These are phyloP conservation scores for Pseudobourletiella spinata DNA, from an alignment of 1,140 invertebrate species.

Conservation along the genomic window DNA sequence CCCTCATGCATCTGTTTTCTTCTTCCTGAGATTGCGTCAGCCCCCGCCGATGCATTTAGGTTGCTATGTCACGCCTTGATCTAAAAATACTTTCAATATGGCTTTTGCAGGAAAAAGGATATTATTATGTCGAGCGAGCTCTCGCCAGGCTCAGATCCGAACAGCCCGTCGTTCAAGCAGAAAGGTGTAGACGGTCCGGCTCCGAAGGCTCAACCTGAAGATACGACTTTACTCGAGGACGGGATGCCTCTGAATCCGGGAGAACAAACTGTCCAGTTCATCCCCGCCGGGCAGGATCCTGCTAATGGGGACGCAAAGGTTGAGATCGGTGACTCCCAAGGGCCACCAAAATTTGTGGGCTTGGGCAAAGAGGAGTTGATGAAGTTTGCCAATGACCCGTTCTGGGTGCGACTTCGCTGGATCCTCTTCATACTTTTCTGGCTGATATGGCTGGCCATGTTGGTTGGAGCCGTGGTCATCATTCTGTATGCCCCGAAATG, in stretches of 20 bases:
- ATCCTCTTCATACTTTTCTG: conserved; percentile 76
- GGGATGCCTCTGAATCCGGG: conserved; percentile 28
- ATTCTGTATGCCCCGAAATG: conserved; percentile 78
- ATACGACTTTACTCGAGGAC: conserved; percentile 27
- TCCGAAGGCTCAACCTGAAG: conserved; percentile 29
- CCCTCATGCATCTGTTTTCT: no score
- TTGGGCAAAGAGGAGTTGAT: conserved; percentile 84
- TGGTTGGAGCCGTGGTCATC: conserved; percentile 71
- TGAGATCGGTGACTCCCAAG: conserved; percentile 56
- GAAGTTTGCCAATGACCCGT: conserved; percentile 81
- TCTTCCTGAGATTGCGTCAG: no score
- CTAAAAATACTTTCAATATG: no score
- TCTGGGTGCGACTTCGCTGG: conserved; percentile 79
- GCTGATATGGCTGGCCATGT: conserved; percentile 74
- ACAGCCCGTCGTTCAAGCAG: neutral
- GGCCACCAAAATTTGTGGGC: conserved; percentile 55
- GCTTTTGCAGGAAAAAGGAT: no score
- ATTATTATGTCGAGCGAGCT: conserved; percentile 13
- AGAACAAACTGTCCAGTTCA: conserved; percentile 54
- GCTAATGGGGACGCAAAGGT: conserved; percentile 76
- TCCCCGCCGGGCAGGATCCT: conserved; percentile 45
- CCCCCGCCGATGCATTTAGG: no score
- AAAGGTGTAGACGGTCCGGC: conserved; percentile 21
- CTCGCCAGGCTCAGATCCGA: conserved; percentile 1
- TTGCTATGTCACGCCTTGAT: no score